Percentiles rank a stretch among this genome's conserved stretches.
Evolutionary conservation across 2,797 vertebrate species (phyloP).

Genomic region (Nannoperca australis): DNA sequence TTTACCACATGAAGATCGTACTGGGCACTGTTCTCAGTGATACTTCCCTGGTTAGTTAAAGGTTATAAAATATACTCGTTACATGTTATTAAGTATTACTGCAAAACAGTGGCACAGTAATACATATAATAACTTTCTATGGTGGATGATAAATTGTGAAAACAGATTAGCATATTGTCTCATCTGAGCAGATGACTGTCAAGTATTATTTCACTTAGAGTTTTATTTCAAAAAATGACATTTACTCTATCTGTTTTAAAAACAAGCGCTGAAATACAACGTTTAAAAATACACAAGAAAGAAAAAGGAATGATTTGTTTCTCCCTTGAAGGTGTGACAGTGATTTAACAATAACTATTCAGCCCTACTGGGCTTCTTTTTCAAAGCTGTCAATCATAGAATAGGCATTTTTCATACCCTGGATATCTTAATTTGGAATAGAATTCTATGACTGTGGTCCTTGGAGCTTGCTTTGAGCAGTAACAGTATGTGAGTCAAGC

Average conservation of each 20-base stretch:
- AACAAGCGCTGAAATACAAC: neutral
- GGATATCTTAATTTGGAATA: constrained; percentile 6
- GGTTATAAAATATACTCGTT: no score
- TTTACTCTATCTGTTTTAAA: neutral
- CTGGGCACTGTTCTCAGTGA: no score
- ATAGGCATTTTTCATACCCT: neutral
- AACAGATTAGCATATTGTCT: neutral
- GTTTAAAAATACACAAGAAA: neutral
- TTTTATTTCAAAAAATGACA: no score
- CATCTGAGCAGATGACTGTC: no score
- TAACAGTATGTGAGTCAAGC: neutral
- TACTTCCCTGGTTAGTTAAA: neutral
- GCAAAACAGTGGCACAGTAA: neutral
- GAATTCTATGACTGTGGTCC: neutral
- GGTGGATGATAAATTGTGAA: neutral
- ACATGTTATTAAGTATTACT: neutral
- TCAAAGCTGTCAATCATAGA: neutral
- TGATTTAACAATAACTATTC: neutral
- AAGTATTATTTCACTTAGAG: neutral
- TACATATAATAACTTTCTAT: neutral
- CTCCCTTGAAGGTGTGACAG: neutral
- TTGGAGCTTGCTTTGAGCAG: constrained; percentile 6
- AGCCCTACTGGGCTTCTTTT: neutral
- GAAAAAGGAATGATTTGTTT: neutral
- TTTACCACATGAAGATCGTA: no score